phyloP scores from a whole-genome alignment of 2,113 vertebrate genomes.

The Campylomormyrus tamandua region DNA sequence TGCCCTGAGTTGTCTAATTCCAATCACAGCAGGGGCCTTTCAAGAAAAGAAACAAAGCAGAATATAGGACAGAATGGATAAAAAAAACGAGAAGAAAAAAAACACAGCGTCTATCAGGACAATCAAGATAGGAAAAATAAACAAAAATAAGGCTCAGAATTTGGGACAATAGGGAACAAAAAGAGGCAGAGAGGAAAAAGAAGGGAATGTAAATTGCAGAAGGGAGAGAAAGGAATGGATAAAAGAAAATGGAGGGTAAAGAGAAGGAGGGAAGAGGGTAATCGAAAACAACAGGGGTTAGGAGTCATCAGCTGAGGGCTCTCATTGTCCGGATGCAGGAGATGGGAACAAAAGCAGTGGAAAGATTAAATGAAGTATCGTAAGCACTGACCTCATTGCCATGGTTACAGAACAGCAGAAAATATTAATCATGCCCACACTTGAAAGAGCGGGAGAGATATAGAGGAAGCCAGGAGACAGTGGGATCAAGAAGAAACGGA shows the following conservation, averaged over 20 bases:
- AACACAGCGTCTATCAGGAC: background rate
- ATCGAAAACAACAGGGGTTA: conserved; percentile 29
- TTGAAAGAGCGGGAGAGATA: conserved; percentile 46
- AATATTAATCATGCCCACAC: conserved; percentile 96
- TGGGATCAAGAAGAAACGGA: conserved; percentile 11
- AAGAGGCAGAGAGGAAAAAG: background rate
- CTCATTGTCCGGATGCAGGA: conserved; percentile 66
- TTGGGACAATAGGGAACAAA: background rate
- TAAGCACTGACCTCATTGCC: conserved; percentile 99
- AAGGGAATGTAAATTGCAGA: background rate
- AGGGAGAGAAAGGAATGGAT: background rate
- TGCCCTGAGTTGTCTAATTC: conserved; percentile 43
- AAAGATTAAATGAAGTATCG: conserved; percentile 99
- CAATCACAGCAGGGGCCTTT: conserved; percentile 39
- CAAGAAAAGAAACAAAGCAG: background rate
- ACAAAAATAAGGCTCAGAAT: conserved; percentile 3
- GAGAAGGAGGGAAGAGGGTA: conserved; percentile 29
- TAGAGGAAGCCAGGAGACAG: conserved; percentile 21
- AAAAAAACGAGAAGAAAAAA: background rate
- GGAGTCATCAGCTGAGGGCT: conserved; percentile 59
- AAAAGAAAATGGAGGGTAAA: conserved; percentile 29
- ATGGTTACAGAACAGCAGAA: conserved; percentile 97
- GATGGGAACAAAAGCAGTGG: conserved; percentile 73
- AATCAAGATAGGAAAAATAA: background rate
- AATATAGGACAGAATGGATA: background rate